These are phyloP conservation scores for Xanthorhoe spadicearia DNA, from an alignment of 2,888 invertebrate genomes.

Conservation along the genomic window DNA sequence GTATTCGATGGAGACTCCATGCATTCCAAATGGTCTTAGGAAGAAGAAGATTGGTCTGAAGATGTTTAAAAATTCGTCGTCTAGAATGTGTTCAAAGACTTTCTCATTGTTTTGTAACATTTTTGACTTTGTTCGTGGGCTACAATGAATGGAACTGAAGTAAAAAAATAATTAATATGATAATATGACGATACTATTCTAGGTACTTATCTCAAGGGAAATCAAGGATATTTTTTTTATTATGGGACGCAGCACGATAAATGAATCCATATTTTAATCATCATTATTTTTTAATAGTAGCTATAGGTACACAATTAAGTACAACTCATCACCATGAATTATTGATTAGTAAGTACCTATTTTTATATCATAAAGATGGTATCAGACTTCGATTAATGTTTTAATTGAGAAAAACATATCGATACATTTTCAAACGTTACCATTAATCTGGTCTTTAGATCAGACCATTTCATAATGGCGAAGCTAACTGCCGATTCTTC, in stretches of 20 bases:
- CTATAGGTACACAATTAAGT: neutral
- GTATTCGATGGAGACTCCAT: slow-evolving; percentile 58
- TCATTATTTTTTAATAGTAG: slow-evolving; percentile 7
- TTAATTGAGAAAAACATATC: neutral
- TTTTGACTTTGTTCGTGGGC: slow-evolving; percentile 1
- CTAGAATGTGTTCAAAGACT: slow-evolving; percentile 56
- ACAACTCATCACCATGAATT: slow-evolving; percentile 11
- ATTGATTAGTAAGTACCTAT: neutral
- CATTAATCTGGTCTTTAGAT: slow-evolving; percentile 4
- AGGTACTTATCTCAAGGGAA: slow-evolving; percentile 8
- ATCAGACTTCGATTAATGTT: neutral
- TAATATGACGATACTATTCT: neutral
- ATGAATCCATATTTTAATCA: neutral
- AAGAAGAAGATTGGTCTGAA: slow-evolving; percentile 57
- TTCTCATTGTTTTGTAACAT: slow-evolving; percentile 35
- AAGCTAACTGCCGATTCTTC: slow-evolving; percentile 14
- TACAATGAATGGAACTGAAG: neutral
- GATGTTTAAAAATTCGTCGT: slow-evolving; percentile 60
- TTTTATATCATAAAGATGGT: neutral
- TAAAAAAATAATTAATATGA: neutral
- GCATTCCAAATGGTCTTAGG: slow-evolving; percentile 56
- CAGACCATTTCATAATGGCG: neutral
- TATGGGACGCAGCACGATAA: neutral
- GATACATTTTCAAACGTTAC: neutral
- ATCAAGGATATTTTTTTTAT: neutral